A percentile compares a stretch with the other conserved stretches of the same genome.
Conservation (phyloP, 1,140 invertebrate species). For the Platorchestia sp. region DNA sequence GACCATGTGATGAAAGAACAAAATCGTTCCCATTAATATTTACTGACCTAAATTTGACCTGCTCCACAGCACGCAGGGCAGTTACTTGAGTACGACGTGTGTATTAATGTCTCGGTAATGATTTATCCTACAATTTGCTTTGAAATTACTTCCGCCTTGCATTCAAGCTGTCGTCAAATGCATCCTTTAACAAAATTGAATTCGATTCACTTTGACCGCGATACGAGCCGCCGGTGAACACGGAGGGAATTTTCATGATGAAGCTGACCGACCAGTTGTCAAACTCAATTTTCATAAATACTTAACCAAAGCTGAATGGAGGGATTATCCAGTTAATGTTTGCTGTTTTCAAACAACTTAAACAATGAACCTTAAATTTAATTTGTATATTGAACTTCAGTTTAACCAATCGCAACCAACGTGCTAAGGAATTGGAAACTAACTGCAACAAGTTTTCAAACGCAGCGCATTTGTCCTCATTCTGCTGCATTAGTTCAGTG, state of each 20-base stretch:
- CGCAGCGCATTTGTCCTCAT: background rate
- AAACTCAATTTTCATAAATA: too few relatives aligned
- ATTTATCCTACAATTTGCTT: background rate
- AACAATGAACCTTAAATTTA: too few relatives aligned
- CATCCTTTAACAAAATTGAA: background rate
- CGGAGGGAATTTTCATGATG: too few relatives aligned
- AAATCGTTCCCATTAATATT: background rate
- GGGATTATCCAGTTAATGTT: too few relatives aligned
- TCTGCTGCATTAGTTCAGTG: background rate
- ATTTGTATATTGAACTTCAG: too few relatives aligned
- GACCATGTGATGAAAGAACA: background rate
- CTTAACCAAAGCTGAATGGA: too few relatives aligned
- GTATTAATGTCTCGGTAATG: background rate
- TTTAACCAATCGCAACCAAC: too few relatives aligned
- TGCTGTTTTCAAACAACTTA: too few relatives aligned
- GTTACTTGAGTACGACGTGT: background rate
- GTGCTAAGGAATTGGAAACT: too few relatives aligned
- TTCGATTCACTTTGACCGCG: too few relatives aligned
- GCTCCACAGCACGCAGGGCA: background rate
- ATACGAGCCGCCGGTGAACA: too few relatives aligned
- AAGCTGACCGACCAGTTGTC: background rate
- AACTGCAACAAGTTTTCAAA: background rate
- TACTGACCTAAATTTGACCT: background rate
- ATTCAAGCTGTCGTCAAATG: background rate
- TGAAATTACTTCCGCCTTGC: background rate